phyloP scores from a whole-genome alignment of 2,113 vertebrate genomes.

The Cygnus buccinator region DNA sequence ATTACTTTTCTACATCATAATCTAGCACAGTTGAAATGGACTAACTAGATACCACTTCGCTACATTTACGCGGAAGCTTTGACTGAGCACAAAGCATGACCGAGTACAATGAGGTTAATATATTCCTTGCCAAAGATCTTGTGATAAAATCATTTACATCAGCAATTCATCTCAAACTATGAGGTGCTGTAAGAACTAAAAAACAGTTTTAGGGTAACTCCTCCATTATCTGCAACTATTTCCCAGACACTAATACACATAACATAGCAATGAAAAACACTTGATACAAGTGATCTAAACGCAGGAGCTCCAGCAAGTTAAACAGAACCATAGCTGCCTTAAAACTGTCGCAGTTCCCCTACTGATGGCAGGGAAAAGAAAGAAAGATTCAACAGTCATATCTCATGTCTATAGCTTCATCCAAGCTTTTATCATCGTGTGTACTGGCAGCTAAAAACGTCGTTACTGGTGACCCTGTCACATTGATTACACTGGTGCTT shows the following conservation, averaged over 20 bases:
- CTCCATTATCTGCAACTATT: conserved; percentile 86
- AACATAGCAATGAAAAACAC: conserved; percentile 90
- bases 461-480: conserved; percentile 91
- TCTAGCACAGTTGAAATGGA: conserved; percentile 67
- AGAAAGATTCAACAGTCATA: conserved; percentile 91
- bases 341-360: conserved; percentile 87
- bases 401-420: conserved; percentile 96
- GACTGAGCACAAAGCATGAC: conserved; percentile 89
- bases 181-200: conserved; percentile 86
- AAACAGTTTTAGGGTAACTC: conserved; percentile 85
- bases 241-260: conserved; percentile 88
- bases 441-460: conserved; percentile 94
- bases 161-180: conserved; percentile 84
- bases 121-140: conserved; percentile 89
- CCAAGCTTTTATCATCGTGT: conserved; percentile 91
- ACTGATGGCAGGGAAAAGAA: conserved; percentile 78
- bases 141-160: conserved; percentile 90
- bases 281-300: conserved; percentile 93
- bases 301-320: conserved; percentile 89
- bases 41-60: conserved; percentile 81
- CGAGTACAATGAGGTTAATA: conserved; percentile 88
- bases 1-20: conserved; percentile 24
- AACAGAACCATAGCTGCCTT: conserved; percentile 96
- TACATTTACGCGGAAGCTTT: conserved; percentile 80
- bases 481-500: conserved; percentile 89